Conservation (phyloP, 2,113 vertebrate species). For the Amphiprion ocellaris region DNA sequence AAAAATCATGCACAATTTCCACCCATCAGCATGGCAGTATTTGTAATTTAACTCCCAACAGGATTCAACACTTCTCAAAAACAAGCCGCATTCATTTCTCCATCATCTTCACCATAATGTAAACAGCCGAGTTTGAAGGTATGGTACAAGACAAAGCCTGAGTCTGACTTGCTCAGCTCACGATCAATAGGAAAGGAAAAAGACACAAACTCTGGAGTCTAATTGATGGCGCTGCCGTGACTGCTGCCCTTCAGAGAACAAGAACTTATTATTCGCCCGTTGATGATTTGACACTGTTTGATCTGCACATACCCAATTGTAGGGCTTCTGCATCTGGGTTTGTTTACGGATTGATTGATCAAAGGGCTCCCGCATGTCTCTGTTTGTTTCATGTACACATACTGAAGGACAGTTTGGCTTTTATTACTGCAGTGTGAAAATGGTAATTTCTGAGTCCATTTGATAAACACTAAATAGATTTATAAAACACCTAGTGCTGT, state of each 20-base stretch:
- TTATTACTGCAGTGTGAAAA: conserved; percentile 55
- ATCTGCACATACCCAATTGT: conserved; percentile 75
- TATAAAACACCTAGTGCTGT: conserved; percentile 32
- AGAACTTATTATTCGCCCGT: conserved; percentile 77
- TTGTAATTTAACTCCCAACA: conserved; percentile 53
- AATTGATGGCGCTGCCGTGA: conserved; percentile 81
- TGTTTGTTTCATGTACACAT: conserved; percentile 81
- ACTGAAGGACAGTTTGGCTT: conserved; percentile 76
- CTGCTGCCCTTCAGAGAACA: conserved; percentile 80
- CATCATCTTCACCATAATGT: conserved; percentile 59
- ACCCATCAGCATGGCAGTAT: conserved; percentile 43
- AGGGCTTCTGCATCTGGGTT: conserved; percentile 75
- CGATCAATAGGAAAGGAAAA: conserved; percentile 66
- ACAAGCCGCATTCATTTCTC: conserved; percentile 44
- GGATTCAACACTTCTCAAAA: conserved; percentile 38
- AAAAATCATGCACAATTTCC: conserved; percentile 25
- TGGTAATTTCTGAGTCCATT: conserved; percentile 71
- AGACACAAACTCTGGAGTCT: conserved; percentile 64
- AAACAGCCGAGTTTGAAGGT: conserved; percentile 65
- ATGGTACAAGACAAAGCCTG: conserved; percentile 54
- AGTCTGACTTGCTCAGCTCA: conserved; percentile 61
- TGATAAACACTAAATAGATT: conserved; percentile 56
- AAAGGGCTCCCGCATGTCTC: conserved; percentile 77
- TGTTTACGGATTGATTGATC: conserved; percentile 84
- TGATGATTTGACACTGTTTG: conserved; percentile 84